Conservation (phyloP, 2,888 invertebrate genomes). For the Agrotis ipsilon region DNA sequence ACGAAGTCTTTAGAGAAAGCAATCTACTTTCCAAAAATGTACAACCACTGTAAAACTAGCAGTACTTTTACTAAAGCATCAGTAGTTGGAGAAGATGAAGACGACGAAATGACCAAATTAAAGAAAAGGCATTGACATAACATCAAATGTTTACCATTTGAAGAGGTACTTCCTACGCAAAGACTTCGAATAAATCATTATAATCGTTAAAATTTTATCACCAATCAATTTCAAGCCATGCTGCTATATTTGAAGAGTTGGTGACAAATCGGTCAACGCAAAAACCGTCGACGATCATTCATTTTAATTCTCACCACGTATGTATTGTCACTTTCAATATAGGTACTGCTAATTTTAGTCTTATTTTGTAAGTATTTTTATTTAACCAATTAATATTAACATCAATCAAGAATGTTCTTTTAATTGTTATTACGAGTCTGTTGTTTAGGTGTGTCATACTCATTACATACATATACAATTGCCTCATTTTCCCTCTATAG, state of each 20-base stretch:
- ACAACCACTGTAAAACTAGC: not conserved
- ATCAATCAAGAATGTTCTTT: slow-evolving; percentile 15
- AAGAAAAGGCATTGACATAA: not conserved
- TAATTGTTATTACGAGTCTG: slow-evolving; percentile 18
- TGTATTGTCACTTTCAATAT: slow-evolving; percentile 54
- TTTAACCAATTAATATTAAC: slow-evolving; percentile 34
- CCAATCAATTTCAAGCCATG: not conserved
- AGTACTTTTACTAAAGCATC: not conserved
- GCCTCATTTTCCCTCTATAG: no score
- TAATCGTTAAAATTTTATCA: slow-evolving; percentile 13
- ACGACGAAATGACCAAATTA: not conserved
- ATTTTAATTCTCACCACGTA: slow-evolving; percentile 50
- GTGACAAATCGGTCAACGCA: slow-evolving; percentile 44
- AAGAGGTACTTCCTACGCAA: not conserved
- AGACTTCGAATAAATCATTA: not conserved
- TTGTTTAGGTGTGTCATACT: slow-evolving; percentile 15
- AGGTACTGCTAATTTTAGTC: slow-evolving; percentile 21
- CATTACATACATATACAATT: not conserved
- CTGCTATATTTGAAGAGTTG: slow-evolving; percentile 22
- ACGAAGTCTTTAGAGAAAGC: no score
- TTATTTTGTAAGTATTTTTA: slow-evolving; percentile 31
- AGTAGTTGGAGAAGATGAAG: not conserved
- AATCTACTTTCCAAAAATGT: not conserved
- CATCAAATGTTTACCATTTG: not conserved
- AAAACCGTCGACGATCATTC: slow-evolving; percentile 19